A percentile compares a stretch with the other conserved stretches of the same genome.
Evolutionary conservation across 1,140 invertebrate genomes (phyloP).

Genomic region (Geopemphigus sp.): DNA sequence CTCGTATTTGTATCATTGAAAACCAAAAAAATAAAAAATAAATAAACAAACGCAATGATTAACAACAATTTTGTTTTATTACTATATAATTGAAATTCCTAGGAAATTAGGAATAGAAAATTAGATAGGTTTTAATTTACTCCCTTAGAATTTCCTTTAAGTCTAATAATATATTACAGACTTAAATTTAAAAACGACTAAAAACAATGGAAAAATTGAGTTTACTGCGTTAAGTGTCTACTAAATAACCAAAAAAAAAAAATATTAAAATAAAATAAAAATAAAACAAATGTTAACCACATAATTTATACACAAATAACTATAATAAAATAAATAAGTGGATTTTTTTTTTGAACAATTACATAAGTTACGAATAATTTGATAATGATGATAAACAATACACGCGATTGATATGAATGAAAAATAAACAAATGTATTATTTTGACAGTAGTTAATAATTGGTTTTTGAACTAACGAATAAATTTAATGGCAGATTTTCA

Average conservation of each 20-base stretch:
- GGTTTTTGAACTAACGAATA: slow-evolving; percentile 43
- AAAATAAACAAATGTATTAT: slow-evolving; percentile 45
- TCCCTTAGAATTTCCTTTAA: slow-evolving; percentile 35
- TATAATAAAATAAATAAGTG: slow-evolving; percentile 49
- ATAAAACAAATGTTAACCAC: slow-evolving; percentile 49
- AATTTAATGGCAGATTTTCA: slow-evolving; percentile 45
- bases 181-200: slow-evolving; percentile 38
- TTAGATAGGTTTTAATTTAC: slow-evolving; percentile 45
- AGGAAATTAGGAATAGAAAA: slow-evolving; percentile 47
- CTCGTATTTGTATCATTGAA: not conserved
- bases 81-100: slow-evolving; percentile 48
- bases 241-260: slow-evolving; percentile 43
- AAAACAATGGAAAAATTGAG: slow-evolving; percentile 41
- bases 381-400: slow-evolving; percentile 48
- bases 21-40: not conserved
- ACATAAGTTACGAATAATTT: slow-evolving; percentile 38
- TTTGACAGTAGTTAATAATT: slow-evolving; percentile 6
- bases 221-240: slow-evolving; percentile 46
- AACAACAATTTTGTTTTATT: slow-evolving; percentile 49
- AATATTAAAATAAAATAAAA: slow-evolving; percentile 43
- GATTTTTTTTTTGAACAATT: slow-evolving; percentile 37
- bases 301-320: slow-evolving; percentile 47
- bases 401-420: slow-evolving; percentile 39
- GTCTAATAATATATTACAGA: slow-evolving; percentile 49
- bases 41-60: slow-evolving; percentile 41